A percentile compares a stretch with the other conserved stretches of the same genome.
phyloP scores from a whole-genome alignment of 2,797 vertebrate species.

The Sebastiscus tertius region DNA sequence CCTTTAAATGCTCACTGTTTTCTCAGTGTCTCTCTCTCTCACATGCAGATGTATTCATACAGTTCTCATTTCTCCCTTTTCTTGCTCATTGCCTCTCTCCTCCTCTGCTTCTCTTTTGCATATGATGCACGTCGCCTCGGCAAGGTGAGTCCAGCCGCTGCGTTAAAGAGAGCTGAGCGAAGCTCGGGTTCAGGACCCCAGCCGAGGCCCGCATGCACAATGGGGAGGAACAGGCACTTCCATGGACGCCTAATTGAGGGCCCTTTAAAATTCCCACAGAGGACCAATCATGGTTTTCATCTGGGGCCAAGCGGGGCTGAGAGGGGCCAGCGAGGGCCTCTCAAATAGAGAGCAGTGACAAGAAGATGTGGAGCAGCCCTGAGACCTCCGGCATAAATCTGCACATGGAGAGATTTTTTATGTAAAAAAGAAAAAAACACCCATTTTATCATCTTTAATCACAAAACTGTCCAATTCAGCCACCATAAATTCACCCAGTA shows the following conservation, averaged over 20 bases:
- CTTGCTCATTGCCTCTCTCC: conserved; percentile 18
- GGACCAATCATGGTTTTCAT: conserved; percentile 74
- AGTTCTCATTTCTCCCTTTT: background rate
- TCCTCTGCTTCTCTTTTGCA: conserved; percentile 53
- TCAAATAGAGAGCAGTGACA: conserved; percentile 28
- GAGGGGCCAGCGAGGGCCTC: conserved; percentile 56
- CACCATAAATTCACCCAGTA: background rate
- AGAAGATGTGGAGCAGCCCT: conserved; percentile 32
- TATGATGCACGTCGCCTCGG: conserved; percentile 50
- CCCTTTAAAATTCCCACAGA: conserved; percentile 78
- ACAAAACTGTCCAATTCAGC: background rate
- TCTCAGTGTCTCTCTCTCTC: background rate
- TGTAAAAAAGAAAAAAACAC: background rate
- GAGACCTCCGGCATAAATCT: conserved; percentile 47
- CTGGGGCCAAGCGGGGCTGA: conserved; percentile 40
- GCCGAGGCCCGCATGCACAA: conserved; percentile 75
- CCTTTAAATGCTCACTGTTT: background rate
- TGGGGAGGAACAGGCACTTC: conserved; percentile 56
- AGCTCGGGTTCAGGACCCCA: conserved; percentile 77
- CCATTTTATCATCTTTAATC: background rate
- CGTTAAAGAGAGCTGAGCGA: conserved; percentile 50
- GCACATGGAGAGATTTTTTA: conserved; percentile 34
- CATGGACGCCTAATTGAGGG: conserved; percentile 75
- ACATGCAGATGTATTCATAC: conserved; percentile 19
- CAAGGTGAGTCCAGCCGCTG: conserved; percentile 43